These are phyloP conservation scores for Loris lydekkerianus DNA, from an alignment of 2,797 vertebrate genomes.

Conservation along the genomic window DNA sequence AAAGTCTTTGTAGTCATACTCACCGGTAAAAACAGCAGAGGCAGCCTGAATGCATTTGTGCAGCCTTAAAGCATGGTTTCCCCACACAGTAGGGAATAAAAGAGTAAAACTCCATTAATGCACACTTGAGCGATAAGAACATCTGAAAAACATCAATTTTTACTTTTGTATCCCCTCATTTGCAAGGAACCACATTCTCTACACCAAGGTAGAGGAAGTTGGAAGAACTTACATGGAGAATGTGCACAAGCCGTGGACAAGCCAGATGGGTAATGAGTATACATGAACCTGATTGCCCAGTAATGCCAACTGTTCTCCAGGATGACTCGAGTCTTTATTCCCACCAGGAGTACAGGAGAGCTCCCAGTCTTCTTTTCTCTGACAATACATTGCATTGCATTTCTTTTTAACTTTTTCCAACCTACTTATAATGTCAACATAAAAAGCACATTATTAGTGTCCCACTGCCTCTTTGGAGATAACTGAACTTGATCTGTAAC, in stretches of 20 bases:
- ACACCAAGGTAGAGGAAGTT: not conserved
- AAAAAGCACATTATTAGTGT: not conserved
- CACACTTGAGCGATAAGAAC: not conserved
- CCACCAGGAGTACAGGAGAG: not conserved
- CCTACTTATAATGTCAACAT: not conserved
- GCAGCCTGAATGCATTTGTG: not conserved
- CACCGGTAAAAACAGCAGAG: not conserved
- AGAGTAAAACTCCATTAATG: not conserved
- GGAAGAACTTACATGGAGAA: not conserved
- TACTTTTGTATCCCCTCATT: not conserved
- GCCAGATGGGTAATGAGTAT: not conserved
- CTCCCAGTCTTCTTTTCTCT: not conserved
- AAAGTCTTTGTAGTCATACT: not conserved
- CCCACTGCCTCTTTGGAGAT: not conserved
- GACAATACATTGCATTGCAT: not conserved
- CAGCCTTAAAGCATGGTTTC: not conserved
- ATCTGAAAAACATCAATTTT: not conserved
- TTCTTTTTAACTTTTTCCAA: not conserved
- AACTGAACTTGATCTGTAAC: conserved; percentile 35
- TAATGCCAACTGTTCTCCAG: not conserved
- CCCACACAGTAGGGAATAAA: not conserved
- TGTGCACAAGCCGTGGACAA: not conserved
- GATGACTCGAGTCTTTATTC: not conserved
- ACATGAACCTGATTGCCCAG: not conserved
- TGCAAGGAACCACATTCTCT: not conserved